Conservation (phyloP, 2,888 invertebrate species). For the Hirtodrosophila trivittata region DNA sequence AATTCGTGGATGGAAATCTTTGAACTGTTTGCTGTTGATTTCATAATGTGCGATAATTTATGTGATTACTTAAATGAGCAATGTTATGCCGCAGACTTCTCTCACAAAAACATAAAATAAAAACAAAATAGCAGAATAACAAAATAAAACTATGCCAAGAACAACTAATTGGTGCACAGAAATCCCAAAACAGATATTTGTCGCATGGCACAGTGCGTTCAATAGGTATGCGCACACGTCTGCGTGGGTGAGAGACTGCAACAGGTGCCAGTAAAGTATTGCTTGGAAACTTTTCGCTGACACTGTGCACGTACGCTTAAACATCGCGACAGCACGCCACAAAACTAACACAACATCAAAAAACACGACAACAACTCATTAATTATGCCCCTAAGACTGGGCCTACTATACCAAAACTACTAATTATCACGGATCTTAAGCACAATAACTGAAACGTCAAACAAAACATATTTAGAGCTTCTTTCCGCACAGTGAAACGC, state of each 20-base stretch:
- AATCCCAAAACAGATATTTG: conserved; percentile 19
- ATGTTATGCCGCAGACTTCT: conserved; percentile 45
- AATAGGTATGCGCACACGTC: conserved; percentile 23
- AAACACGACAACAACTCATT: conserved; percentile 56
- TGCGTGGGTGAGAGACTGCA: conserved; percentile 39
- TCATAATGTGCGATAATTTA: conserved; percentile 67
- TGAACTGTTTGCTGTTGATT: conserved; percentile 47
- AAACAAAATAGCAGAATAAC: too few relatives aligned
- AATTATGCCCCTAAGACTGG: too few relatives aligned
- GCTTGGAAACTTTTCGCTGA: conserved; percentile 29
- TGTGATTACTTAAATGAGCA: conserved; percentile 73
- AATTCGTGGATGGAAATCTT: conserved; percentile 29
- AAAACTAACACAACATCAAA: conserved; percentile 47
- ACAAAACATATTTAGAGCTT: too few relatives aligned
- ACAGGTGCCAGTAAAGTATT: conserved; percentile 45
- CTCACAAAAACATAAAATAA: too few relatives aligned
- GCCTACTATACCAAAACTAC: too few relatives aligned
- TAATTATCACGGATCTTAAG: too few relatives aligned
- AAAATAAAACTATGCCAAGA: conserved; percentile 75
- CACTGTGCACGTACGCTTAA: conserved; percentile 27
- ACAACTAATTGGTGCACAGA: conserved; percentile 67
- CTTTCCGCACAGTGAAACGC: too few relatives aligned
- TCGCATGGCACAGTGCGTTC: too few relatives aligned
- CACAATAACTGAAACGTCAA: too few relatives aligned
- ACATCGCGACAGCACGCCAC: conserved; percentile 43